phyloP scores from a whole-genome alignment of 2,113 vertebrate genomes.

The Lepus americanus region DNA sequence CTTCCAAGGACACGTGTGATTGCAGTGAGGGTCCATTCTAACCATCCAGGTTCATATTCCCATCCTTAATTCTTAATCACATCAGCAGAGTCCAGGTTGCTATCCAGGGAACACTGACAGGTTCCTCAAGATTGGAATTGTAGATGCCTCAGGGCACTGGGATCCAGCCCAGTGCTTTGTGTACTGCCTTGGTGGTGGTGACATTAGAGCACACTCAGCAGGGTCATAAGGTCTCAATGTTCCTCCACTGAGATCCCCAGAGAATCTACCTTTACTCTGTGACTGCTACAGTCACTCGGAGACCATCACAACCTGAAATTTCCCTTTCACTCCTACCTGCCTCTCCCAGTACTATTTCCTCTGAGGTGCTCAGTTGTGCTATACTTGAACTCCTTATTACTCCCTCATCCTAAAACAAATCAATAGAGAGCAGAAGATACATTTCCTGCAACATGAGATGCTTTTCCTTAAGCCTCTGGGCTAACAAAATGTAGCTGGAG shows the following conservation, averaged over 20 bases:
- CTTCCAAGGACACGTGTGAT: not conserved
- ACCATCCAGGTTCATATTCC: not conserved
- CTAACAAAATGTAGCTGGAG: no score
- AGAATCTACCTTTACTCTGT: slow-evolving; percentile 5
- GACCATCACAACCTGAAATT: no score
- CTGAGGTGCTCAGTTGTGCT: no score
- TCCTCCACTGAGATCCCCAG: slow-evolving; percentile 8
- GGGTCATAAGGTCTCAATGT: not conserved
- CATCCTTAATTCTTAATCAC: not conserved
- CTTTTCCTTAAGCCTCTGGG: no score
- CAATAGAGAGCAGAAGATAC: no score
- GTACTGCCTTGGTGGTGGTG: not conserved
- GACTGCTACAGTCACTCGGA: not conserved
- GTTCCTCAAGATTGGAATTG: not conserved
- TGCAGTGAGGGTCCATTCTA: not conserved
- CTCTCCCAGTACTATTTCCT: no score
- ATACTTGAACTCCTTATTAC: no score
- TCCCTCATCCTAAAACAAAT: no score
- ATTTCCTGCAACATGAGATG: no score
- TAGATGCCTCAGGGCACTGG: not conserved
- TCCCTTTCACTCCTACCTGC: no score
- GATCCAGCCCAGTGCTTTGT: not conserved
- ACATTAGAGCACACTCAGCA: not conserved
- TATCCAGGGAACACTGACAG: not conserved
- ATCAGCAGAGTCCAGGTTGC: not conserved